Evolutionary conservation across 1,140 invertebrate genomes (phyloP).

Genomic region (Drosophila parabipectinata): DNA sequence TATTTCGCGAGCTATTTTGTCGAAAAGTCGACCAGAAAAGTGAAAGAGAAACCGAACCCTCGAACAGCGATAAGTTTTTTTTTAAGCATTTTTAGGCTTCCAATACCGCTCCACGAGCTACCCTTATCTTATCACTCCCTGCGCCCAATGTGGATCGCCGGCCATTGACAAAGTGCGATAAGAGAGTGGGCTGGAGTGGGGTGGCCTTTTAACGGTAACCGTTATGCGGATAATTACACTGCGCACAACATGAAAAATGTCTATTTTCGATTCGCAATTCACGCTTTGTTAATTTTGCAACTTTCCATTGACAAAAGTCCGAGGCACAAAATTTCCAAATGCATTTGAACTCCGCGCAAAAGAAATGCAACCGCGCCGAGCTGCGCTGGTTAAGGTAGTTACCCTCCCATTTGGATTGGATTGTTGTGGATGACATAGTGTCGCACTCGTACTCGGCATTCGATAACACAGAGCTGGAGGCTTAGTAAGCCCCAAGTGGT

Average conservation of each 20-base stretch:
- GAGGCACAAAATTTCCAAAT: conserved; percentile 47
- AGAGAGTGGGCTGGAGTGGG: conserved; percentile 36
- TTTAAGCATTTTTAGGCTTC: conserved; percentile 1
- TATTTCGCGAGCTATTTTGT: conserved; percentile 16
- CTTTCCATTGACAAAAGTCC: conserved; percentile 76
- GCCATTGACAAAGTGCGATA: conserved; percentile 46
- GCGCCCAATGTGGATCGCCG: conserved; percentile 20
- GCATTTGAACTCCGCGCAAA: conserved; percentile 56
- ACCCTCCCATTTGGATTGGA: neutral
- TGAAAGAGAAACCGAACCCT: conserved; percentile 40
- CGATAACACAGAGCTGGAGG: conserved; percentile 57
- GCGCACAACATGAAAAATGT: conserved; percentile 46
- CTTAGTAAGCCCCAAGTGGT: conserved; percentile 42
- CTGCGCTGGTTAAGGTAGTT: conserved; percentile 25
- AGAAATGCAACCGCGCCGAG: conserved; percentile 13
- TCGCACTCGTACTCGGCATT: conserved; percentile 22
- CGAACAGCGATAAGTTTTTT: conserved; percentile 16
- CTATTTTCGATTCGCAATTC: conserved; percentile 69
- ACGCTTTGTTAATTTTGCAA: conserved; percentile 74
- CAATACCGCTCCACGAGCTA: neutral
- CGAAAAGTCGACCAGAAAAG: conserved; percentile 5
- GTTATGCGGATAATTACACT: conserved; percentile 53
- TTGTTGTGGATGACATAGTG: conserved; percentile 36
- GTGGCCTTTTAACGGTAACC: conserved; percentile 26
- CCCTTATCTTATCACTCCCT: conserved; percentile 47